Evolutionary conservation across 2,888 invertebrate species (phyloP).

Genomic region (Clepsis dumicolana): DNA sequence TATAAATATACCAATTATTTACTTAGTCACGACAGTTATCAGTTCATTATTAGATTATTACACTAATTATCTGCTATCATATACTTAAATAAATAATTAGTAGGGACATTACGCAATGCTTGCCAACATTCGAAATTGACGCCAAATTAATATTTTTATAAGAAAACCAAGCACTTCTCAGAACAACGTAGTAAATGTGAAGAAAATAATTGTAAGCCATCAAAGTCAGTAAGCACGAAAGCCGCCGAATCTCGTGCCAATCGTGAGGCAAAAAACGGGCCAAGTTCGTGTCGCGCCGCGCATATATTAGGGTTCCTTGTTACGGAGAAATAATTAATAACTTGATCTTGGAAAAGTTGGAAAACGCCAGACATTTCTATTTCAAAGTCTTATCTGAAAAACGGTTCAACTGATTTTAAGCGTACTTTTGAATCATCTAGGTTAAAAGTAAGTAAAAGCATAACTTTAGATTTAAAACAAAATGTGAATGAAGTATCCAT

Average conservation of each 20-base stretch:
- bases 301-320: conserved; percentile 18
- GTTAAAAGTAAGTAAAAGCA: too few species aligned
- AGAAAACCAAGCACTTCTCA: neutral
- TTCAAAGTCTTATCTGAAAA: too few species aligned
- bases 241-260: conserved; percentile 32
- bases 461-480: too few species aligned
- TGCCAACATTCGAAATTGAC: neutral
- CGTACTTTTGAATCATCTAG: too few species aligned
- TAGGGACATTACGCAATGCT: neutral
- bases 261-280: conserved; percentile 30
- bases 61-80: too few species aligned
- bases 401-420: too few species aligned
- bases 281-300: conserved; percentile 28
- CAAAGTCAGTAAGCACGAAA: conserved; percentile 33
- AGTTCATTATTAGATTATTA: too few species aligned
- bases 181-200: conserved; percentile 28
- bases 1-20: too few species aligned
- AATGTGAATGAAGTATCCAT: too few species aligned
- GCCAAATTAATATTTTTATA: neutral
- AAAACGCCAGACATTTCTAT: too few species aligned
- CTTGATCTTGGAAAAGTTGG: neutral
- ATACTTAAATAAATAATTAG: neutral
- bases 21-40: too few species aligned
- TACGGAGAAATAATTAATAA: neutral
- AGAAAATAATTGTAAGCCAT: conserved; percentile 36